Evolutionary conservation across 1,140 invertebrate species (phyloP).

Genomic region (Oryzaephilus surinamensis): DNA sequence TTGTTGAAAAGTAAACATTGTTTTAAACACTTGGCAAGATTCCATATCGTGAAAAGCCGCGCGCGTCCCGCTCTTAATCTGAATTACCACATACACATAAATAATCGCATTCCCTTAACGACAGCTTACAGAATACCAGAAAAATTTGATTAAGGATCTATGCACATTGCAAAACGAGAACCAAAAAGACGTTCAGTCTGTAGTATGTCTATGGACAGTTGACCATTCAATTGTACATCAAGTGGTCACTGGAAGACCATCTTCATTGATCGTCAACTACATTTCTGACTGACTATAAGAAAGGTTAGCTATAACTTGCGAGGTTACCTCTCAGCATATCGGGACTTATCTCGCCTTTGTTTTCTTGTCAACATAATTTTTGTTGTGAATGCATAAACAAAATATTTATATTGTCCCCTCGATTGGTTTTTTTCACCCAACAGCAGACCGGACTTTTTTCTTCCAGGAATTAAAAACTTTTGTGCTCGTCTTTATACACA

Average conservation of each 20-base stretch:
- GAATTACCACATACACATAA: slow-evolving; percentile 22
- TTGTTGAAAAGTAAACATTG: slow-evolving; percentile 9
- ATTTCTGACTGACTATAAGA: slow-evolving; percentile 8
- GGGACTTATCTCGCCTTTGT: slow-evolving; percentile 38
- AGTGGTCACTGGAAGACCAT: not conserved
- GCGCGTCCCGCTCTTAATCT: slow-evolving; percentile 11
- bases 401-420: slow-evolving; percentile 38
- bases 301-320: slow-evolving; percentile 36
- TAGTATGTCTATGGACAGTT: slow-evolving; percentile 31
- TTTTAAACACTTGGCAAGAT: slow-evolving; percentile 15
- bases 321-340: slow-evolving; percentile 34
- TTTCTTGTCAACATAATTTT: slow-evolving; percentile 38
- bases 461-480: no score
- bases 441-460: slow-evolving; percentile 19
- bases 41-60: slow-evolving; percentile 11
- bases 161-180: slow-evolving; percentile 26
- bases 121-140: slow-evolving; percentile 31
- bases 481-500: not conserved
- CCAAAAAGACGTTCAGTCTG: slow-evolving; percentile 31
- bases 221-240: slow-evolving; percentile 16
- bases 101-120: slow-evolving; percentile 27
- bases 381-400: slow-evolving; percentile 35
- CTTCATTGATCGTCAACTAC: not conserved
- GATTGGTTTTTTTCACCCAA: slow-evolving; percentile 29
- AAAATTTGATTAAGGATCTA: slow-evolving; percentile 35